Conservation (phyloP, 2,888 invertebrate species). For the Dioctria linearis region DNA sequence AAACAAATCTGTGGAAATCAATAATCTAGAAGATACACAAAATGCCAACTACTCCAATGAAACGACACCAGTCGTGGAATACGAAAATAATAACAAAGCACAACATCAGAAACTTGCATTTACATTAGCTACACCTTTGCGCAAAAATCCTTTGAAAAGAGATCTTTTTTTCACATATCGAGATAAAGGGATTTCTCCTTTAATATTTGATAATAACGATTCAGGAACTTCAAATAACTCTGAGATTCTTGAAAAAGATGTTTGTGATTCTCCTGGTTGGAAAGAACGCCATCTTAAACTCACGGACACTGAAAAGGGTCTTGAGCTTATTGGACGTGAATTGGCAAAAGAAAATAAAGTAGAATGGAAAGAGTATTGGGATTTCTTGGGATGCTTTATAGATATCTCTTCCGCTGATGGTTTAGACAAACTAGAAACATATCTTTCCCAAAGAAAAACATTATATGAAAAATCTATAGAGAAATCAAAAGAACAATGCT, state of each 20-base stretch:
- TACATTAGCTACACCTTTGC: constrained; percentile 48
- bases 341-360: constrained; percentile 80
- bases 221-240: constrained; percentile 2
- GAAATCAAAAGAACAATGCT: constrained; percentile 56
- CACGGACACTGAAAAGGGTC: constrained; percentile 86
- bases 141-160: constrained; percentile 59
- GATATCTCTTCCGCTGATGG: constrained; percentile 85
- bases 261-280: constrained; percentile 64
- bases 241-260: constrained; percentile 44
- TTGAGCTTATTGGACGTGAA: constrained; percentile 87
- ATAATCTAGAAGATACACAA: constrained; percentile 34
- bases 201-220: constrained; percentile 53
- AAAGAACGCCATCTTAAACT: constrained; percentile 73
- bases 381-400: constrained; percentile 86
- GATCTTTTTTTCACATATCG: constrained; percentile 65
- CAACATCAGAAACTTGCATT: background rate
- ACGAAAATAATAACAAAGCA: constrained; percentile 13
- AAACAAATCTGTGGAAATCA: constrained; percentile 49
- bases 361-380: constrained; percentile 95
- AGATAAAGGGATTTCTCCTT: constrained; percentile 61
- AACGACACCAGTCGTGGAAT: constrained; percentile 10
- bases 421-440: constrained; percentile 81
- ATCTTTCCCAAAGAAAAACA: constrained; percentile 71
- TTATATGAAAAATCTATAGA: constrained; percentile 54
- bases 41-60: constrained; percentile 40